Conservation (phyloP, 2,113 vertebrate genomes). For the Tylochromis polylepis region DNA sequence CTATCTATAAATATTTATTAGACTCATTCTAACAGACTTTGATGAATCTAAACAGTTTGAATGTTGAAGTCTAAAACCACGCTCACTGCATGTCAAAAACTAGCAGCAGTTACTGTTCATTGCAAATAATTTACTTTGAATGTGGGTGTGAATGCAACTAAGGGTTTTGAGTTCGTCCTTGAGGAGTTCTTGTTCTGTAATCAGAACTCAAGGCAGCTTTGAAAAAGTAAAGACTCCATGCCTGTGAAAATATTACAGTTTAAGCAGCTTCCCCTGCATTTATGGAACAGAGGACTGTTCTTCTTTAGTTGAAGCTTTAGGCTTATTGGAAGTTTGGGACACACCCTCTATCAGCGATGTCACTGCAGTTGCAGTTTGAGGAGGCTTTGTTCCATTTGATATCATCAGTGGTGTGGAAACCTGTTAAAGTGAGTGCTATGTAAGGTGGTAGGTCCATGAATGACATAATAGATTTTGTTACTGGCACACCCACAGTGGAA, state of each 20-base stretch:
- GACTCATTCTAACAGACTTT: not conserved
- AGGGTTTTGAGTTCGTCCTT: not conserved
- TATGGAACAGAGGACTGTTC: not conserved
- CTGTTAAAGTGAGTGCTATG: not conserved
- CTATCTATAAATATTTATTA: not conserved
- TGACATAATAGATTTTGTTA: not conserved
- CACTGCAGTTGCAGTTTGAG: too few relatives aligned
- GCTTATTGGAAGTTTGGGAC: not conserved
- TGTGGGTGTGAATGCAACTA: too few relatives aligned
- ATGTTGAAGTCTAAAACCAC: not conserved
- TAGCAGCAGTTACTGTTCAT: not conserved
- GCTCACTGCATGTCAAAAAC: not conserved
- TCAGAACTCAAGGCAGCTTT: not conserved
- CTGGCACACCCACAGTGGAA: not conserved
- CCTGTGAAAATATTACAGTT: not conserved
- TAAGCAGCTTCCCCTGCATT: rapidly evolving
- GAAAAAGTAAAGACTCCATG: not conserved
- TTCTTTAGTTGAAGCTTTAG: not conserved
- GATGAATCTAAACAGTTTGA: not conserved
- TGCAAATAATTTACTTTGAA: not conserved
- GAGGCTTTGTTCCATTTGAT: not conserved
- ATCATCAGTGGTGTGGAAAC: not conserved
- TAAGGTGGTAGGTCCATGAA: not conserved
- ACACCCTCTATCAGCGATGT: not conserved
- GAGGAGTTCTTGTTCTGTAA: not conserved